These are phyloP conservation scores for Agriopis leucophaearia DNA, from an alignment of 2,888 invertebrate genomes.

Conservation along the genomic window DNA sequence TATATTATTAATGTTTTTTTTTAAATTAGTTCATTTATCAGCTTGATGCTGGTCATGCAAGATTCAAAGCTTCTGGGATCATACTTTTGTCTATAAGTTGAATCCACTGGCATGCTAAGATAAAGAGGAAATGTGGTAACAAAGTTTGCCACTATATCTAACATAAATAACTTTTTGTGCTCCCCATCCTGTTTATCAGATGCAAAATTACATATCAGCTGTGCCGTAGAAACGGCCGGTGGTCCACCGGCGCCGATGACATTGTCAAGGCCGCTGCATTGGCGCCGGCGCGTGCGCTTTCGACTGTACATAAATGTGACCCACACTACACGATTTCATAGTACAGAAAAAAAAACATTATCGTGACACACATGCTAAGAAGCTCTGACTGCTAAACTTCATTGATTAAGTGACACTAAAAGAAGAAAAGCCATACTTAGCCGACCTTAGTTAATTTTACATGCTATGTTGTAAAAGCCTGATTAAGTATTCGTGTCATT, in stretches of 20 bases:
- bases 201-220: constrained; percentile 6
- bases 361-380: neutral
- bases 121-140: too few species aligned
- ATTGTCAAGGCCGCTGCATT: constrained; percentile 79
- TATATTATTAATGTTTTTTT: too few species aligned
- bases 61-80: too few species aligned
- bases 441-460: neutral
- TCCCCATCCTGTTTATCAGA: neutral
- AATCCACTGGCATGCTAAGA: too few species aligned
- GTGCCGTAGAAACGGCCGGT: constrained; percentile 34
- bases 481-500: neutral
- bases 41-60: too few species aligned
- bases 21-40: too few species aligned
- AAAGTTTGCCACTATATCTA: too few species aligned
- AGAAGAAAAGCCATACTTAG: neutral
- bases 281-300: constrained; percentile 52
- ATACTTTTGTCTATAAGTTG: too few species aligned
- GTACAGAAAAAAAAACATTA: constrained; percentile 1
- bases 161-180: too few species aligned
- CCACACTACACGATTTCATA: constrained; percentile 61
- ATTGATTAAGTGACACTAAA: neutral
- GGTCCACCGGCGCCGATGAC: constrained; percentile 61
- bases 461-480: constrained; percentile 1
- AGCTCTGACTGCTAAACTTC: neutral
- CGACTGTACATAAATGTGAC: neutral